A percentile compares a stretch with the other conserved stretches of the same genome.
Conservation (phyloP, 1,140 invertebrate genomes). For the Aphelenchoides avenae region DNA sequence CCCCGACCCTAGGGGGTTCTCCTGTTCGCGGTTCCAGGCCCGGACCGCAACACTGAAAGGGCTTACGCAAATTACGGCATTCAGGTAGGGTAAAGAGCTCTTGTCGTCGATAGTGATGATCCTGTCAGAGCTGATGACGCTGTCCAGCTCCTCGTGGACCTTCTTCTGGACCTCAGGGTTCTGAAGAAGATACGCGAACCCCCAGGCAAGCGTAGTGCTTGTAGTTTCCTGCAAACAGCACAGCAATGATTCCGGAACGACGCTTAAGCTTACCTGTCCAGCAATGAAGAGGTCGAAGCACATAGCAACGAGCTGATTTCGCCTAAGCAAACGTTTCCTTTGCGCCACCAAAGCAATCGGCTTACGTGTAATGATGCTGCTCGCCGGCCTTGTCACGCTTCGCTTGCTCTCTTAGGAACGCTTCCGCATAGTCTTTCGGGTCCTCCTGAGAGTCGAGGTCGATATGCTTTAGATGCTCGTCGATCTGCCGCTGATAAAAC, state of each 20-base stretch:
- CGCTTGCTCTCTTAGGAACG: constrained; percentile 26
- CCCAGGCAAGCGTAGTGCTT: constrained; percentile 23
- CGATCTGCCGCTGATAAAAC: background rate
- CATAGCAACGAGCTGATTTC: constrained; percentile 13
- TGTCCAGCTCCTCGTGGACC: constrained; percentile 27
- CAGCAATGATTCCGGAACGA: constrained; percentile 1
- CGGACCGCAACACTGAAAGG: too few relatives aligned
- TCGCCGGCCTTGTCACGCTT: background rate
- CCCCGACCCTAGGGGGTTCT: too few relatives aligned
- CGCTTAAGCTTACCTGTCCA: constrained; percentile 23
- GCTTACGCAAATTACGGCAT: constrained; percentile 26
- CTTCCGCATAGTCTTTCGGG: constrained; percentile 28
- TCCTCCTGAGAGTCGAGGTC: constrained; percentile 6
- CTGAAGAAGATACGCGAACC: constrained; percentile 26
- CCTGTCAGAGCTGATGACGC: constrained; percentile 3
- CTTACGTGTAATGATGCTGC: constrained; percentile 22
- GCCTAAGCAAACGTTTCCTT: constrained; percentile 1
- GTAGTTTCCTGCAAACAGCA: constrained; percentile 24
- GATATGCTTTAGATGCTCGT: constrained; percentile 2
- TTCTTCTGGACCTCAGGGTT: constrained; percentile 27
- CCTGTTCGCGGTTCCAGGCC: too few relatives aligned
- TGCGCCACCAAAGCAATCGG: background rate
- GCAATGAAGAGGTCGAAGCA: constrained; percentile 31
- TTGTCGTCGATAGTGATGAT: constrained; percentile 14
- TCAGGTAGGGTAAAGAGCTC: constrained; percentile 17